Evolutionary conservation across 2,113 vertebrate genomes (phyloP).

Genomic region (Porphyrio hochstetteri): DNA sequence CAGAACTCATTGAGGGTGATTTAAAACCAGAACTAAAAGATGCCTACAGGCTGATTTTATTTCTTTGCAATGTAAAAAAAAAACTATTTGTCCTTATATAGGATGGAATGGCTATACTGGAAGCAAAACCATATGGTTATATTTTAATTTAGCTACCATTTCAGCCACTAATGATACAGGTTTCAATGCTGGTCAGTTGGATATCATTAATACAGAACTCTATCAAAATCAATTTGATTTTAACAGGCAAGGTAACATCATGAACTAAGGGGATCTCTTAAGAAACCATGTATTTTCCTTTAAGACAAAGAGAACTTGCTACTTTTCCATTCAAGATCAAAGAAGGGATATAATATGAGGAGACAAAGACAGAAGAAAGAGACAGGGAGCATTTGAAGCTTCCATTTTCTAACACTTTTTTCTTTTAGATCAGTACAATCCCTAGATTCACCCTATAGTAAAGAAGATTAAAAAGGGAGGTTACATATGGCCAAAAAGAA

Average conservation of each 20-base stretch:
- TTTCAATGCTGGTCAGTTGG: background rate
- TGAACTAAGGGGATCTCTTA: background rate
- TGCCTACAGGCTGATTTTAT: background rate
- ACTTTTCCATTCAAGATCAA: constrained; percentile 35
- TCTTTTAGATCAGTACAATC: constrained; percentile 13
- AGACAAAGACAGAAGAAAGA: constrained; percentile 10
- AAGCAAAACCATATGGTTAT: background rate
- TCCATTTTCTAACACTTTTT: constrained; percentile 4
- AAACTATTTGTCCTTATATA: background rate
- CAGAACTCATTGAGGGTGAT: background rate
- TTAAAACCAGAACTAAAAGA: background rate
- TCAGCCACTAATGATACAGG: background rate
- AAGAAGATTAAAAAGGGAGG: constrained; percentile 5
- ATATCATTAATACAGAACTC: background rate
- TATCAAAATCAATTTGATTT: background rate
- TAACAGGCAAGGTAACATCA: background rate
- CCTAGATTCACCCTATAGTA: background rate
- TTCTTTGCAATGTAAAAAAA: background rate
- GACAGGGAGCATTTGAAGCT: constrained; percentile 21
- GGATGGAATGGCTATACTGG: background rate
- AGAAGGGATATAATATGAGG: background rate
- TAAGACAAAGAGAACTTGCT: constrained; percentile 4
- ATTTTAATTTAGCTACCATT: constrained; percentile 6
- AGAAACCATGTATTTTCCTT: constrained; percentile 16
- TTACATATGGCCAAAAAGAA: background rate